phyloP scores from a whole-genome alignment of 2,888 invertebrate species.

The Carpatolechia fugitivella region DNA sequence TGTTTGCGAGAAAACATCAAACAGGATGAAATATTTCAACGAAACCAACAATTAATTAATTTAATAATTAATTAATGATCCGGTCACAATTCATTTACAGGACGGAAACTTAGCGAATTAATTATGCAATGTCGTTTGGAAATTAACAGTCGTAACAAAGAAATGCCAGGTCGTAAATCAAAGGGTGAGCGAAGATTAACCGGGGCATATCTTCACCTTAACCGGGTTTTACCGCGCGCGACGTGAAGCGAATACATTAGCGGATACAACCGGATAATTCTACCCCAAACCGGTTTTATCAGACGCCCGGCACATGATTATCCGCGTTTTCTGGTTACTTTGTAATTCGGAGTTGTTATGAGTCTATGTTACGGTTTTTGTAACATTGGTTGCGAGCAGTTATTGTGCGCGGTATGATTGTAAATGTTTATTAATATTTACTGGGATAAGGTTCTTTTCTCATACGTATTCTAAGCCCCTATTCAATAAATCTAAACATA shows the following conservation, averaged over 20 bases:
- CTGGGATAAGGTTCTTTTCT: no score
- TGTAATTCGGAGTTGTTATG: conserved; percentile 16
- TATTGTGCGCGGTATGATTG: not conserved
- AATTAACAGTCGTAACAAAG: conserved; percentile 42
- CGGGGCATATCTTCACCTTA: conserved; percentile 70
- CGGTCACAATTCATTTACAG: not conserved
- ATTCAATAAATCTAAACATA: no score
- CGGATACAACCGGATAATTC: conserved; percentile 8
- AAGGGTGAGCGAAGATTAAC: conserved; percentile 60
- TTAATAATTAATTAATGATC: not conserved
- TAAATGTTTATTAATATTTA: no score
- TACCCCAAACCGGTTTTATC: conserved; percentile 38
- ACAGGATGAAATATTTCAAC: not conserved
- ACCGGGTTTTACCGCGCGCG: conserved; percentile 67
- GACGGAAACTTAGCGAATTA: conserved; percentile 14
- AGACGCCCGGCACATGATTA: conserved; percentile 56
- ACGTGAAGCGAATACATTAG: conserved; percentile 71
- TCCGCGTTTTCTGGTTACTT: conserved; percentile 34
- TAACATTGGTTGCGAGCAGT: conserved; percentile 5
- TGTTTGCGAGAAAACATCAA: not conserved
- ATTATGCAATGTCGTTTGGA: conserved; percentile 35
- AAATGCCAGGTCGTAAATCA: conserved; percentile 63
- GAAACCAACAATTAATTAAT: no score
- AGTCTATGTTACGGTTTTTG: conserved; percentile 7
- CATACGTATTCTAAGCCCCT: no score